Percentiles rank a stretch among this genome's conserved stretches.
Evolutionary conservation across 2,113 vertebrate species (phyloP).

Genomic region (Alouatta palliata): DNA sequence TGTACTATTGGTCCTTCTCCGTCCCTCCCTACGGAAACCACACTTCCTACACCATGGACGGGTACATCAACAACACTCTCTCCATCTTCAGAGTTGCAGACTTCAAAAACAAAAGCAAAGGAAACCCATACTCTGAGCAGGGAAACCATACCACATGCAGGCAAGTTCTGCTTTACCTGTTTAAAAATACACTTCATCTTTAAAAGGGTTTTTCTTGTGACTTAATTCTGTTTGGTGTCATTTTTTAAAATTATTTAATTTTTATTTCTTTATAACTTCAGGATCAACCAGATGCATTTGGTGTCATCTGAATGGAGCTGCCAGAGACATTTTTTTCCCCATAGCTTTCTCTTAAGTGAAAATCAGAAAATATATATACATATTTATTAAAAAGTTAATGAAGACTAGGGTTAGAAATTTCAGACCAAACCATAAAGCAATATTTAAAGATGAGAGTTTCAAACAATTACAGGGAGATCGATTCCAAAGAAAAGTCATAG

Average conservation of each 20-base stretch:
- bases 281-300: neutral
- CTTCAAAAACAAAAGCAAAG: slow-evolving; percentile 86
- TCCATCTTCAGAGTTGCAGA: slow-evolving; percentile 89
- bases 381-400: neutral
- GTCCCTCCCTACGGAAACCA: slow-evolving; percentile 88
- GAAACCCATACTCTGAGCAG: slow-evolving; percentile 68
- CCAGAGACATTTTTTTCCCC: neutral
- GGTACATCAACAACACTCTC: slow-evolving; percentile 94
- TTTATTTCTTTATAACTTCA: no score
- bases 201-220: slow-evolving; percentile 35
- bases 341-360: neutral
- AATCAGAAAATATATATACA: neutral
- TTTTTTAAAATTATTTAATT: neutral
- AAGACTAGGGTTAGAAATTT: neutral
- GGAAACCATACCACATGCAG: slow-evolving; percentile 88
- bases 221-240: neutral
- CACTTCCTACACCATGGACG: slow-evolving; percentile 87
- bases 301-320: neutral
- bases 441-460: neutral
- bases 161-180: slow-evolving; percentile 79
- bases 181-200: neutral
- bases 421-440: neutral
- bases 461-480: neutral
- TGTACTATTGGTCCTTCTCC: slow-evolving; percentile 97
- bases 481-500: neutral